Conservation (phyloP, 1,140 invertebrate genomes). For the Mactra quadrangularis region DNA sequence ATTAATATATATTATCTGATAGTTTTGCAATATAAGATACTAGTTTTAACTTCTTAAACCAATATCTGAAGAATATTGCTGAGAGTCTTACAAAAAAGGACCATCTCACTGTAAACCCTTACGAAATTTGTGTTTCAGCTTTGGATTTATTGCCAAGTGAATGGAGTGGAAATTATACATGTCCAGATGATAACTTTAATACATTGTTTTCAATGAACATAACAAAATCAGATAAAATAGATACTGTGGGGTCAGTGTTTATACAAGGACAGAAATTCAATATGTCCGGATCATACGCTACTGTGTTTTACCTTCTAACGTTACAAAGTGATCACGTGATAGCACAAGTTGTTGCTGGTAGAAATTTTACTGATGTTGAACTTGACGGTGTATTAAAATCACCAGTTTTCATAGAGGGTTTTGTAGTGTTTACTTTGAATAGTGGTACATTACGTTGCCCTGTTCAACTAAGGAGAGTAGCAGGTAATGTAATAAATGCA, state of each 20-base stretch:
- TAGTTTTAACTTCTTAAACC: too few species aligned
- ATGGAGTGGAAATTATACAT: constrained; percentile 58
- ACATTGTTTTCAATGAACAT: constrained; percentile 51
- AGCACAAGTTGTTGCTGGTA: constrained; percentile 21
- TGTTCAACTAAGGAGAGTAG: constrained; percentile 40
- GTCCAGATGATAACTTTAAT: constrained; percentile 20
- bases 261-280: constrained; percentile 20
- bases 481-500: constrained; percentile 25
- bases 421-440: constrained; percentile 21
- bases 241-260: constrained; percentile 25
- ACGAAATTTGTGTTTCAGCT: too few species aligned
- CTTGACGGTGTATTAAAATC: constrained; percentile 27
- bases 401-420: constrained; percentile 40
- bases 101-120: too few species aligned
- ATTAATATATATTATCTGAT: too few species aligned
- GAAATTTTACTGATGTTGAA: constrained; percentile 41
- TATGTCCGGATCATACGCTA: constrained; percentile 44
- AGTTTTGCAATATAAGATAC: too few species aligned
- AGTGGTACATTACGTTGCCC: constrained; percentile 1
- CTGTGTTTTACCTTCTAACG: constrained; percentile 18
- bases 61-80: too few species aligned
- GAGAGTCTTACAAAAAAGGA: too few species aligned
- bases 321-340: constrained; percentile 28
- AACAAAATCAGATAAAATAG: constrained; percentile 47
- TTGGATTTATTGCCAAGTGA: constrained; percentile 43